Conservation (phyloP, 2,113 vertebrate species). For the Vidua chalybeata region DNA sequence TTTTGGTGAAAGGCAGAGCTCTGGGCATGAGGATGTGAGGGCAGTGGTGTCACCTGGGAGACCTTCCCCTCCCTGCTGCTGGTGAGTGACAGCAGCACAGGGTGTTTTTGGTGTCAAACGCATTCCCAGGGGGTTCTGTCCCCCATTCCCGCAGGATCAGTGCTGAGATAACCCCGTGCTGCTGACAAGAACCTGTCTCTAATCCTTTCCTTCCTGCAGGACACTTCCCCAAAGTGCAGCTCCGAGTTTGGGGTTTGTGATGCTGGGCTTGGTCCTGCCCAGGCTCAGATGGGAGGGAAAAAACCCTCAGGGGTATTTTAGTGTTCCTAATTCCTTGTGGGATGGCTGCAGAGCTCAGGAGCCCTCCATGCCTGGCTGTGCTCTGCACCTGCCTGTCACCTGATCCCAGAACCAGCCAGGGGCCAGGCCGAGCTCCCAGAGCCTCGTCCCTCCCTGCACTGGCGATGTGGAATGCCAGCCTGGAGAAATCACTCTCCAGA, state of each 20-base stretch:
- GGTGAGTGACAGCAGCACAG: neutral
- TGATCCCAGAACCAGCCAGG: neutral
- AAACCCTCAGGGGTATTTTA: neutral
- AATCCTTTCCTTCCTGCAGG: neutral
- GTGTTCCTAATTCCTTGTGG: neutral
- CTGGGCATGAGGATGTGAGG: neutral
- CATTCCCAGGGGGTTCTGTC: neutral
- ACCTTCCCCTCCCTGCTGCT: neutral
- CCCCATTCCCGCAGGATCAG: too few species aligned
- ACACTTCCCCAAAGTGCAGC: neutral
- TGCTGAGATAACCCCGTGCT: neutral
- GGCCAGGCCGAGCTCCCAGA: neutral
- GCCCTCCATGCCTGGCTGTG: neutral
- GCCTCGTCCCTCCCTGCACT: too few species aligned
- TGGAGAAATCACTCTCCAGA: neutral
- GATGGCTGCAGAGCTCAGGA: neutral
- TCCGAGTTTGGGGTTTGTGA: neutral
- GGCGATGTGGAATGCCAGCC: neutral
- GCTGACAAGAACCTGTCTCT: neutral
- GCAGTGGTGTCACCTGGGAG: neutral
- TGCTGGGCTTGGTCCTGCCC: neutral
- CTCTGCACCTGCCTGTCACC: neutral
- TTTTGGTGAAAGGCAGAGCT: neutral
- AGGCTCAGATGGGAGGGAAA: neutral
- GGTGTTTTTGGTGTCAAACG: rapidly evolving